Conservation (phyloP, 1,140 invertebrate species). For the Theocolax elegans region DNA sequence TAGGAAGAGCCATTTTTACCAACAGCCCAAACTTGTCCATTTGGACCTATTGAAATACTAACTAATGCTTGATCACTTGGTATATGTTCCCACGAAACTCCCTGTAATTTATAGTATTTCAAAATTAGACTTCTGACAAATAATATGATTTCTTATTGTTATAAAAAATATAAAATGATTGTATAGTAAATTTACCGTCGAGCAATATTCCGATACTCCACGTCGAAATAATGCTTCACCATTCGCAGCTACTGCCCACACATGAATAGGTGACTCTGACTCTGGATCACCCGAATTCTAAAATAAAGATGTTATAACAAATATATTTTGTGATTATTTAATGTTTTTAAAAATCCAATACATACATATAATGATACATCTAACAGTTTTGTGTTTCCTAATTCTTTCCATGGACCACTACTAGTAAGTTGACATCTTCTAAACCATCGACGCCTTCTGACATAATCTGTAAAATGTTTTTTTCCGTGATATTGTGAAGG, state of each 20-base stretch:
- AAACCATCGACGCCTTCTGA: slow-evolving; percentile 85
- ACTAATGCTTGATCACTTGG: slow-evolving; percentile 80
- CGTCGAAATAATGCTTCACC: slow-evolving; percentile 84
- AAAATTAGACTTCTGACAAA: too few species aligned
- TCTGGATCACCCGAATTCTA: slow-evolving; percentile 51
- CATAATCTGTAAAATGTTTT: slow-evolving; percentile 89
- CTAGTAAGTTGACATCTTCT: slow-evolving; percentile 83
- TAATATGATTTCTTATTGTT: background rate
- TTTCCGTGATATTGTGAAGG: slow-evolving; percentile 85
- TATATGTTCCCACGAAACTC: slow-evolving; percentile 81
- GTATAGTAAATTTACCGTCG: slow-evolving; percentile 67
- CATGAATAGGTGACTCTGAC: slow-evolving; percentile 67
- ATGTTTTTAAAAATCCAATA: slow-evolving; percentile 26
- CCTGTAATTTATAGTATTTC: too few species aligned
- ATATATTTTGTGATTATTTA: too few species aligned
- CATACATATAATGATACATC: slow-evolving; percentile 81
- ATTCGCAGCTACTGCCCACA: slow-evolving; percentile 85
- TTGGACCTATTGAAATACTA: slow-evolving; percentile 77
- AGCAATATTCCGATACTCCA: slow-evolving; percentile 77
- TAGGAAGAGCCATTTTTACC: slow-evolving; percentile 87
- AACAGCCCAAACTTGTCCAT: slow-evolving; percentile 84
- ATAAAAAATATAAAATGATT: slow-evolving; percentile 18
- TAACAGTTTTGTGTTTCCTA: slow-evolving; percentile 84
- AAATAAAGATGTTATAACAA: slow-evolving; percentile 15
- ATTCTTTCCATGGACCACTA: slow-evolving; percentile 88